These are phyloP conservation scores for Sander vitreus DNA, from an alignment of 2,113 vertebrate species.

Conservation along the genomic window DNA sequence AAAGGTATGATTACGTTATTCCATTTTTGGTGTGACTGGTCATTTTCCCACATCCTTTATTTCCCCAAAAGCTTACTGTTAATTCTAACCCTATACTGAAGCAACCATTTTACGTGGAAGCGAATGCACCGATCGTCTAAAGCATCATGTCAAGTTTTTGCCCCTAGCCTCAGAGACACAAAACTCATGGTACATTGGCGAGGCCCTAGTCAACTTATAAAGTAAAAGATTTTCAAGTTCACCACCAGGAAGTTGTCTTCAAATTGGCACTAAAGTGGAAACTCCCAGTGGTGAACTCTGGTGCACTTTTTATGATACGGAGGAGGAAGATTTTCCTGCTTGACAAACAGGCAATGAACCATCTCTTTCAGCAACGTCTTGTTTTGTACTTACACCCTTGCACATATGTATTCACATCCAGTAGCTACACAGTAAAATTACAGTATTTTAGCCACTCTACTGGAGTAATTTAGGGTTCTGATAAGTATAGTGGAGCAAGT, in stretches of 20 bases:
- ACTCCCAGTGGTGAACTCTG: background rate
- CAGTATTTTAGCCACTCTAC: background rate
- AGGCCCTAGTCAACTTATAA: too few relatives aligned
- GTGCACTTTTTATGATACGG: too few relatives aligned
- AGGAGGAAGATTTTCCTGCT: too few relatives aligned
- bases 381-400: background rate
- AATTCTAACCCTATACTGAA: background rate
- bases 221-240: background rate
- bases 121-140: background rate
- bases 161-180: background rate
- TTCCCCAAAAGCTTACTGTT: too few relatives aligned
- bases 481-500: too few relatives aligned
- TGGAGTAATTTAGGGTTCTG: too few relatives aligned
- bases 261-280: background rate
- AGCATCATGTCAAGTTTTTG: background rate
- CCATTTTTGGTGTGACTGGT: background rate
- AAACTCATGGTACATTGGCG: background rate
- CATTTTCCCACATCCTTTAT: background rate
- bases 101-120: background rate
- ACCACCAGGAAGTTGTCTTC: background rate
- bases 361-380: background rate
- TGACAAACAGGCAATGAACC: too few relatives aligned
- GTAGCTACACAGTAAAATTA: background rate
- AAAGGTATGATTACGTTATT: background rate
- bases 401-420: background rate